Percentiles rank a stretch among this genome's conserved stretches.
Conservation (phyloP, 2,113 vertebrate species). For the Excalfactoria chinensis region DNA sequence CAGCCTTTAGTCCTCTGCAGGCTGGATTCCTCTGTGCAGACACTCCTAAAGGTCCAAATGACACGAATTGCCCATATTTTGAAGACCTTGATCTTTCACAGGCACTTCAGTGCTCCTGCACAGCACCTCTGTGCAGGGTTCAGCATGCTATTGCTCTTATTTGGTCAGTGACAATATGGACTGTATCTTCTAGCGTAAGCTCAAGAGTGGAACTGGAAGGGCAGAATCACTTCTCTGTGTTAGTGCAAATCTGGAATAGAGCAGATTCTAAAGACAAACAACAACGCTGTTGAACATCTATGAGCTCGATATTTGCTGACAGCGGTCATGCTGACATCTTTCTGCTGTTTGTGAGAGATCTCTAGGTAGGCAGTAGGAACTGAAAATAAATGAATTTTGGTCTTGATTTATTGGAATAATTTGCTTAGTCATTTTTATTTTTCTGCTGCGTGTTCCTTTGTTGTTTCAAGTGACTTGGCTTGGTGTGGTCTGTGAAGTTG, state of each 20-base stretch:
- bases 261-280: not conserved
- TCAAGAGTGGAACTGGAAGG: not conserved
- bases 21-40: not conserved
- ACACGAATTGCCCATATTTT: not conserved
- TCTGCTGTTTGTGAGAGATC: not conserved
- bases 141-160: not conserved
- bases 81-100: not conserved
- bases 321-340: not conserved
- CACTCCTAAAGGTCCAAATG: not conserved
- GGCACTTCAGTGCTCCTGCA: not conserved
- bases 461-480: not conserved
- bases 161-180: not conserved
- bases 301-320: conserved; percentile 7
- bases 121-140: not conserved
- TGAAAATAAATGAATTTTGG: not conserved
- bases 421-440: not conserved
- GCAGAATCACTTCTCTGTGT: not conserved
- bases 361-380: not conserved
- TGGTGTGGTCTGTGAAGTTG: not conserved
- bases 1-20: not conserved
- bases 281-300: not conserved
- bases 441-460: not conserved
- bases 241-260: not conserved
- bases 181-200: not conserved
- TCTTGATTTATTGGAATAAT: not conserved